Evolutionary conservation across 2,888 invertebrate genomes (phyloP).

Genomic region (Eristalinus sepulchralis): DNA sequence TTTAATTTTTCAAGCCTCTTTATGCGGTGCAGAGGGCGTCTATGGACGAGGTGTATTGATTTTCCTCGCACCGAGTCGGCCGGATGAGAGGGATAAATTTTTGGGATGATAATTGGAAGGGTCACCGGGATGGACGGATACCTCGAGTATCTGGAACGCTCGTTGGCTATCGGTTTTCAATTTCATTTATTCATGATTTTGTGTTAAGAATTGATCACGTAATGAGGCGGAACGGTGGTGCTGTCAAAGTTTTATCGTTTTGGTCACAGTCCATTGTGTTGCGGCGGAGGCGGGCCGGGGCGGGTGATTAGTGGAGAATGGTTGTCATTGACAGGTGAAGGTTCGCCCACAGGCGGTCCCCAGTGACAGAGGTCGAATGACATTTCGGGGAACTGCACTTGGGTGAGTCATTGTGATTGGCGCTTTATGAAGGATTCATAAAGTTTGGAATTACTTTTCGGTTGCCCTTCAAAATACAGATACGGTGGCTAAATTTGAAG

Average conservation of each 20-base stretch:
- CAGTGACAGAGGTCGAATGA: not conserved
- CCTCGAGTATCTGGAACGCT: constrained; percentile 1
- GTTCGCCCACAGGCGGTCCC: not conserved
- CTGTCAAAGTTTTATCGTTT: constrained; percentile 48
- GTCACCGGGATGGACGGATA: constrained; percentile 10
- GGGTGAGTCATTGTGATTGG: not conserved
- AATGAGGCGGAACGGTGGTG: constrained; percentile 37
- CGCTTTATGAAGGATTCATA: not conserved
- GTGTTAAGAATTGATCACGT: constrained; percentile 32
- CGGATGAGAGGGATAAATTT: constrained; percentile 4
- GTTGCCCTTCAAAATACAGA: not conserved
- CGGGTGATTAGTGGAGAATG: constrained; percentile 22
- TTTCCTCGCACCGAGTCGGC: constrained; percentile 6
- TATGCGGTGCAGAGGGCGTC: constrained; percentile 1
- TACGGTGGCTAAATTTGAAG: not conserved
- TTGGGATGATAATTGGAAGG: constrained; percentile 14
- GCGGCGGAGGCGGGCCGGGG: not conserved
- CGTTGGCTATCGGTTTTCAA: constrained; percentile 18
- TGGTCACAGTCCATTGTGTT: constrained; percentile 8
- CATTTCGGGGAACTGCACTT: not conserved
- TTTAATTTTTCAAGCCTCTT: constrained; percentile 36
- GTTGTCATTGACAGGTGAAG: constrained; percentile 16
- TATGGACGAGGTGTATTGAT: constrained; percentile 47
- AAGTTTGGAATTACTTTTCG: not conserved
- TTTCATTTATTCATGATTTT: constrained; percentile 41